phyloP scores from a whole-genome alignment of 2,797 vertebrate species.

The Macropodus opercularis region DNA sequence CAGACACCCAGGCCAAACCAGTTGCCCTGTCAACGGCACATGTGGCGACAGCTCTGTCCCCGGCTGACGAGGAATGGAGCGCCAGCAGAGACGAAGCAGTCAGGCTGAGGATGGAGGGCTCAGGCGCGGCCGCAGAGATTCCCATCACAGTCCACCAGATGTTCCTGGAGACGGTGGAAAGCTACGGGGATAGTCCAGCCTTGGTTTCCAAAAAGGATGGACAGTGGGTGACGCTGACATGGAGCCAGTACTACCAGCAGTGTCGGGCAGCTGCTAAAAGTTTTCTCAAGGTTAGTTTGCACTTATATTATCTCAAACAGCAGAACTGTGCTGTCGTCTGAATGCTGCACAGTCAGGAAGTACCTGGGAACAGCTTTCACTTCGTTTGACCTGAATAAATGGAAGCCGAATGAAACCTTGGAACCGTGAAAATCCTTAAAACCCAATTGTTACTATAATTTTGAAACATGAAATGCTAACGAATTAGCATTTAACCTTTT shows the following conservation, averaged over 20 bases:
- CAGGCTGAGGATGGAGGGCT: slow-evolving; percentile 75
- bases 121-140: slow-evolving; percentile 65
- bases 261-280: slow-evolving; percentile 83
- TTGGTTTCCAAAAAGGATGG: slow-evolving; percentile 69
- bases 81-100: slow-evolving; percentile 68
- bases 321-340: background rate
- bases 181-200: slow-evolving; percentile 66
- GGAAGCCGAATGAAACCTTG: too few relatives aligned
- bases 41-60: slow-evolving; percentile 48
- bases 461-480: too few relatives aligned
- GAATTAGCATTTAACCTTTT: too few relatives aligned
- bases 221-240: slow-evolving; percentile 73
- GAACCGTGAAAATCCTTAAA: too few relatives aligned
- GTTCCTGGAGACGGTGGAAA: slow-evolving; percentile 75
- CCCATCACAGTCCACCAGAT: slow-evolving; percentile 82
- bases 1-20: slow-evolving; percentile 41
- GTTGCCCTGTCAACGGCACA: slow-evolving; percentile 17
- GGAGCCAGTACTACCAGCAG: slow-evolving; percentile 77
- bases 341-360: background rate
- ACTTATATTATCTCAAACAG: background rate
- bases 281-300: slow-evolving; percentile 81
- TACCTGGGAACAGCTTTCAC: background rate
- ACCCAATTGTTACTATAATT: too few relatives aligned
- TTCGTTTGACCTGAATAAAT: slow-evolving; percentile 1
- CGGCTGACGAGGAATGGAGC: slow-evolving; percentile 76